Conservation (phyloP, 2,888 invertebrate genomes). For the Gymnosoma rotundatum region DNA sequence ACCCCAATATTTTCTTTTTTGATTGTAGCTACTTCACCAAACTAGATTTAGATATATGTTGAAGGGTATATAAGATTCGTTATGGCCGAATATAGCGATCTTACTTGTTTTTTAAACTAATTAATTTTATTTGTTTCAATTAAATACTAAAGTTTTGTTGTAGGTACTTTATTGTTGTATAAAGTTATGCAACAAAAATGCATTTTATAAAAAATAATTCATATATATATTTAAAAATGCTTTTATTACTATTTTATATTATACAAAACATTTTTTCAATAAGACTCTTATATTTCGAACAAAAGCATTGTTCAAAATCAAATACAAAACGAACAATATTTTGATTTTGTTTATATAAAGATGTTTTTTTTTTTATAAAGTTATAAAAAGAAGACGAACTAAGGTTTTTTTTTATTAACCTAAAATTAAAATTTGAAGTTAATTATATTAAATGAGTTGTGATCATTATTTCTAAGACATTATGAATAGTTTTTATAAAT, state of each 20-base stretch:
- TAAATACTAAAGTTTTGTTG: background rate
- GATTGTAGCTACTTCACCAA: no score
- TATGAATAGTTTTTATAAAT: slow-evolving; percentile 49
- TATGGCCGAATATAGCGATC: no score
- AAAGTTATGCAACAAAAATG: slow-evolving; percentile 47
- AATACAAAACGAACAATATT: slow-evolving; percentile 60
- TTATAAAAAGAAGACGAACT: slow-evolving; percentile 68
- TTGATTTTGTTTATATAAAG: slow-evolving; percentile 35
- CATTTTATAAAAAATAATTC: slow-evolving; percentile 50
- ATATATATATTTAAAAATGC: slow-evolving; percentile 52
- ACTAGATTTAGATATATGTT: no score
- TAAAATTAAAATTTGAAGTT: slow-evolving; percentile 61
- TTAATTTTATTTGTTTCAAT: background rate
- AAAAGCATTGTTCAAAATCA: slow-evolving; percentile 43
- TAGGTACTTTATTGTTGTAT: slow-evolving; percentile 53
- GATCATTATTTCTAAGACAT: slow-evolving; percentile 79
- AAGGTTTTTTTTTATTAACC: slow-evolving; percentile 71
- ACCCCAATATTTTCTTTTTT: no score
- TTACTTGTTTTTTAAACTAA: no score
- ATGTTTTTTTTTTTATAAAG: slow-evolving; percentile 37
- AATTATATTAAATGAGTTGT: slow-evolving; percentile 77
- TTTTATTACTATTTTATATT: slow-evolving; percentile 54
- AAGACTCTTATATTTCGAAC: slow-evolving; percentile 59
- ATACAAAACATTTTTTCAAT: slow-evolving; percentile 52
- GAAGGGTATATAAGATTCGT: no score